phyloP scores from a whole-genome alignment of 2,113 vertebrate species.

The Heterotilapia buettikoferi region DNA sequence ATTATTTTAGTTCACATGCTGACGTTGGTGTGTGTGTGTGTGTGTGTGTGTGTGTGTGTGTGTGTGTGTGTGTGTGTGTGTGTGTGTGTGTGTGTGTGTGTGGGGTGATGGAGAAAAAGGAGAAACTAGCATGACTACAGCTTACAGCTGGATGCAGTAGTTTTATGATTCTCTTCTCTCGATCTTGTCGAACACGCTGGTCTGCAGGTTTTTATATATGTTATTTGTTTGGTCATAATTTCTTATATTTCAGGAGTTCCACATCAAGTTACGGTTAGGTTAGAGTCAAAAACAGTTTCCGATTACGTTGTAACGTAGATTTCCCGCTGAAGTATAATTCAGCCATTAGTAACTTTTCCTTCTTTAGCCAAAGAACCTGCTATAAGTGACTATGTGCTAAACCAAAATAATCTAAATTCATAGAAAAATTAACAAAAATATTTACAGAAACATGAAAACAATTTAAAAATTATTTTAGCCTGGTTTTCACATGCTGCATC shows the following conservation, averaged over 20 bases:
- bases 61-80: neutral
- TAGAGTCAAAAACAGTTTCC: rapidly evolving
- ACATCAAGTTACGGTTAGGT: neutral
- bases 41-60: neutral
- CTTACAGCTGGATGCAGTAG: neutral
- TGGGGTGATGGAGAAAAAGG: rapidly evolving
- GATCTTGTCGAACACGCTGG: neutral
- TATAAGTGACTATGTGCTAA: neutral
- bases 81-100: neutral
- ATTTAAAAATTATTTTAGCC: rapidly evolving
- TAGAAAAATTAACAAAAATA: neutral
- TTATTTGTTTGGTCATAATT: neutral
- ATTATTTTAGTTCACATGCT: neutral
- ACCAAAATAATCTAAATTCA: neutral
- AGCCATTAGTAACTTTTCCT: rapidly evolving
- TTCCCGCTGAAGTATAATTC: neutral
- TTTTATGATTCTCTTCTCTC: neutral
- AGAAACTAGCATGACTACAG: neutral
- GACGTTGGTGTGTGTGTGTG: rapidly evolving
- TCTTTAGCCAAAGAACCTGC: neutral
- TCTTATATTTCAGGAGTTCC: rapidly evolving
- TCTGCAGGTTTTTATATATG: rapidly evolving
- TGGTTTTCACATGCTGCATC: rapidly evolving
- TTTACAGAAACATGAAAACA: neutral
- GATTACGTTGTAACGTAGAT: rapidly evolving